phyloP scores from a whole-genome alignment of 2,797 vertebrate genomes.

The Mus spretus region DNA sequence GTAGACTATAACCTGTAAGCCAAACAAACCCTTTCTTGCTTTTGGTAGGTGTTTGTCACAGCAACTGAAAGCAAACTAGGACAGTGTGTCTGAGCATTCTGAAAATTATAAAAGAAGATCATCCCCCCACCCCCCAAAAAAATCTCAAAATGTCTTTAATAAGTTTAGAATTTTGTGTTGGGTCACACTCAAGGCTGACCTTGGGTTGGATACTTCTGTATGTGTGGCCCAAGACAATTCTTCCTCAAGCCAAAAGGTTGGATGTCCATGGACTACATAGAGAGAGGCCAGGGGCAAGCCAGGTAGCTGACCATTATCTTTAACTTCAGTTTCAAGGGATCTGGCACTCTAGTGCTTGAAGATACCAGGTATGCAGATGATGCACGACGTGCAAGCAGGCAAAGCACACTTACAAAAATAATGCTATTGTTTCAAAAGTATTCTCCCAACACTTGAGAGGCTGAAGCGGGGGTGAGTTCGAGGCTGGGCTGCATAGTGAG shows the following conservation, averaged over 20 bases:
- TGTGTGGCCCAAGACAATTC: background rate
- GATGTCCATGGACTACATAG: background rate
- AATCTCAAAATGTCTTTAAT: background rate
- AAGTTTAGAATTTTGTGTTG: background rate
- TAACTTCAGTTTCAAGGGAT: background rate
- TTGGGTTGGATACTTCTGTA: background rate
- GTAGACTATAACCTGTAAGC: too few species aligned
- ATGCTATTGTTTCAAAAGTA: background rate
- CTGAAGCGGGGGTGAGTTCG: background rate
- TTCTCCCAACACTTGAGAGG: background rate
- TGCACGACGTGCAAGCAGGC: background rate
- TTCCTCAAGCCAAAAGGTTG: background rate
- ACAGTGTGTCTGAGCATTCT: background rate
- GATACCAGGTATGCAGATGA: background rate
- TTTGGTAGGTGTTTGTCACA: background rate
- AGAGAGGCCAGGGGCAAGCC: accelerated
- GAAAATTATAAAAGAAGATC: background rate
- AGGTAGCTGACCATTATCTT: background rate
- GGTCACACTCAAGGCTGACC: background rate
- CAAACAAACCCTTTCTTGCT: too few species aligned
- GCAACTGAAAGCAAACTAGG: background rate
- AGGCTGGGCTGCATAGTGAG: background rate
- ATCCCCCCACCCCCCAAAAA: background rate
- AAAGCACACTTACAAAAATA: background rate
- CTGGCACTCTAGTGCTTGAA: background rate